Conservation (phyloP, 2,888 invertebrate genomes). For the Pyrocoelia pectoralis region DNA sequence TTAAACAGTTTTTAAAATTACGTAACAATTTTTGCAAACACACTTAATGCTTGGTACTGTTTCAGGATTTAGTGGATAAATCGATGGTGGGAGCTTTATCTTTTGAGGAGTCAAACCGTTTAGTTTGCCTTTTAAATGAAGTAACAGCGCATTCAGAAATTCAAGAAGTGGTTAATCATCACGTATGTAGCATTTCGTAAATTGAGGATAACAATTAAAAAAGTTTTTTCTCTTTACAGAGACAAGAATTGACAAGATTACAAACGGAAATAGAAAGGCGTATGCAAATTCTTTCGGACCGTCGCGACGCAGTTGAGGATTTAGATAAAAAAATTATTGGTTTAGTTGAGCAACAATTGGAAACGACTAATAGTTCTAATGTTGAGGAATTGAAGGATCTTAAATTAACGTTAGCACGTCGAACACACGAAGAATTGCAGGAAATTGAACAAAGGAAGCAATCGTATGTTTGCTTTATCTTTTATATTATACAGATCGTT, state of each 20-base stretch:
- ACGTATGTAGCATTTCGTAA: slow-evolving; percentile 65
- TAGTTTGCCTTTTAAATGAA: slow-evolving; percentile 71
- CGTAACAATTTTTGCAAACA: too few relatives aligned
- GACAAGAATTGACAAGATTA: slow-evolving; percentile 74
- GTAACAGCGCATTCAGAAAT: slow-evolving; percentile 73
- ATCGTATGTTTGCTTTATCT: slow-evolving; percentile 53
- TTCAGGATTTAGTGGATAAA: slow-evolving; percentile 64
- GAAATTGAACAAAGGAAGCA: slow-evolving; percentile 64
- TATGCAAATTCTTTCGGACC: slow-evolving; percentile 68
- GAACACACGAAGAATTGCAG: slow-evolving; percentile 62
- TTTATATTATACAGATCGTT: not conserved
- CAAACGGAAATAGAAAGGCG: slow-evolving; percentile 73
- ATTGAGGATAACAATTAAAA: too few relatives aligned
- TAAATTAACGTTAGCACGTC: slow-evolving; percentile 58
- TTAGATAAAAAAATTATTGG: slow-evolving; percentile 75
- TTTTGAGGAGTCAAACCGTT: slow-evolving; percentile 68
- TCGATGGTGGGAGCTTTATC: slow-evolving; percentile 64
- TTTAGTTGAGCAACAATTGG: slow-evolving; percentile 69
- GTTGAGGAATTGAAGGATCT: slow-evolving; percentile 52
- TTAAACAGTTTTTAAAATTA: too few relatives aligned
- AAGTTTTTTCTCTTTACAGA: too few relatives aligned
- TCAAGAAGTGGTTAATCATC: slow-evolving; percentile 74
- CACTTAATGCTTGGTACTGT: slow-evolving; percentile 24
- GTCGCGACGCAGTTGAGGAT: slow-evolving; percentile 72
- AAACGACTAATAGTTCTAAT: slow-evolving; percentile 32